Evolutionary conservation across 2,797 vertebrate genomes (phyloP), one percentile per base, ranked within the genome.

Genomic region (Enteromius paludinosus): DNA sequence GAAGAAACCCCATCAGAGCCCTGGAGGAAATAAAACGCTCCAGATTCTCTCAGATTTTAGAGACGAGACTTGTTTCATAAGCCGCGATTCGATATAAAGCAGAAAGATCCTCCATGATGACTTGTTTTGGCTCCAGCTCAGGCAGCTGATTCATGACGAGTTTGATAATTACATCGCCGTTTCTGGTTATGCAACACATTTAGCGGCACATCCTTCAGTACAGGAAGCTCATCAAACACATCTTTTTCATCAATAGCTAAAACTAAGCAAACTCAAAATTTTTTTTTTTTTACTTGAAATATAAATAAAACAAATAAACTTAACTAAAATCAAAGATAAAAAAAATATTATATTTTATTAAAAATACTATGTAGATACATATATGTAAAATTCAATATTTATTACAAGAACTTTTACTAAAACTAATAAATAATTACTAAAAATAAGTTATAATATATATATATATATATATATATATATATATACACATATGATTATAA

Each of bases 201-300:
- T 90, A 83, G 71, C 86, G 56, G 84, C 90, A 90, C 86, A 87
- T 90, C 81, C 79, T 82, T 76, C 89, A 90, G 92, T 93, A 92
- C 89, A 93, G 91, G 88, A 89, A 90, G 87, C 92, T 92, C 90
- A 92, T 94, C 92, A 92, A 81, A 90, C 91, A 90, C 93, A 93
- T 93, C 93, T 94, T 91, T 20, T 9, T 52, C 49, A 20, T 52
- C 49, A 52, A 3, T 52, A 20, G 18, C 30, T 65, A 65, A 18
- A 65, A 20, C 54, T 20, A 52, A 52, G 18, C 18, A 8, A 47
- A 49, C 15, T n/a, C 3, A 54, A n/a, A 54, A 0, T 8, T 11
- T 56, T 0, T 56, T 23, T 35, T 38, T 35, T 54, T 56, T 56
- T 11, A 23, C 20, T n/a, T 4, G 3, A 56, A 4, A 56, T 59